phyloP scores from a whole-genome alignment of 2,888 invertebrate genomes.

The Cerastoderma edule region DNA sequence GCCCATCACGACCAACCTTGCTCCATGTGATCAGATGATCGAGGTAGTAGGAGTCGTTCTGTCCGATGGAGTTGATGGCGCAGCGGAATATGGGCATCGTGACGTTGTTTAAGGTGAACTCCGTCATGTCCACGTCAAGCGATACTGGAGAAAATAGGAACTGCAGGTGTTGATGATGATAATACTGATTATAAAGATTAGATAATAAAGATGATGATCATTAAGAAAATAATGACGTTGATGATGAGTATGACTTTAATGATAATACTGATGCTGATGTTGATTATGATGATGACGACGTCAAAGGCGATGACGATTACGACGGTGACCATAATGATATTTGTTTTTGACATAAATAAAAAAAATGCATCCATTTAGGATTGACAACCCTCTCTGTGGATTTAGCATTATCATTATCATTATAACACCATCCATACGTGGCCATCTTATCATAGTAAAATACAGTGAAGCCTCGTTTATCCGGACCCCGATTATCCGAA shows the following conservation, averaged over 20 bases:
- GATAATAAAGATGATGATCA: neutral
- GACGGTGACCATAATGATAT: neutral
- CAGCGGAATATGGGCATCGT: constrained; percentile 47
- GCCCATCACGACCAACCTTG: constrained; percentile 47
- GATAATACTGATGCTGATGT: neutral
- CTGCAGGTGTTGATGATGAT: neutral
- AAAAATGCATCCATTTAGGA: too few species aligned
- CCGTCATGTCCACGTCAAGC: neutral
- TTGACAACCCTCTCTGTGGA: too few species aligned
- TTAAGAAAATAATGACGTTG: neutral
- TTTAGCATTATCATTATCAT: too few species aligned
- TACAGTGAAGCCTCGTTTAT: too few species aligned
- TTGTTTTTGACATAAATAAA: too few species aligned
- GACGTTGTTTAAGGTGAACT: constrained; percentile 5
- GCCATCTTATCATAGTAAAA: too few species aligned
- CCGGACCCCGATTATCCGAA: too few species aligned
- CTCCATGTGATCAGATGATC: constrained; percentile 55
- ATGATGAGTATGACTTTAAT: neutral
- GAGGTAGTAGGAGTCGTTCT: constrained; percentile 44
- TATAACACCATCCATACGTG: too few species aligned
- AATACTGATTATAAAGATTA: neutral
- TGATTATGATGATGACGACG: neutral
- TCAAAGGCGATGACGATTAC: neutral
- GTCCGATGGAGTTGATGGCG: constrained; percentile 20
- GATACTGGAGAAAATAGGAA: neutral